These are phyloP conservation scores for Masnerella sp. DNA, from an alignment of 2,888 invertebrate species.

Conservation along the genomic window DNA sequence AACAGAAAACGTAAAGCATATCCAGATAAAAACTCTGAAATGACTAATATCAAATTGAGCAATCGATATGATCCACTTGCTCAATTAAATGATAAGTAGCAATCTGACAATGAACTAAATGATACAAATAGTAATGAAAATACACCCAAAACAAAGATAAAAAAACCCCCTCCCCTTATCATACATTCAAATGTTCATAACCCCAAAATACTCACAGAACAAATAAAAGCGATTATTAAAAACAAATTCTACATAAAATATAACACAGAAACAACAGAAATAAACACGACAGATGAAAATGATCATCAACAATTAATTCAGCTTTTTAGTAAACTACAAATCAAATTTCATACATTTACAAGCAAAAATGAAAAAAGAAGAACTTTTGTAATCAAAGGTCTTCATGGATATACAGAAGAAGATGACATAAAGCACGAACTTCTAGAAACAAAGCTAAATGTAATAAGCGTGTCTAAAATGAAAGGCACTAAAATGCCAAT, in stretches of 20 bases:
- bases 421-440: constrained; percentile 44
- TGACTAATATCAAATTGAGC: too few relatives aligned
- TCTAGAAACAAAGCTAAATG: constrained; percentile 3
- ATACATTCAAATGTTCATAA: neutral
- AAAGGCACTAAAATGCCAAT: constrained; percentile 55
- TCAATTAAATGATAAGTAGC: neutral
- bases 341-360: constrained; percentile 44
- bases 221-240: neutral
- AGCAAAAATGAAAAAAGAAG: constrained; percentile 39
- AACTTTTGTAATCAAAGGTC: constrained; percentile 55
- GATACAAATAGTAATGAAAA: too few relatives aligned
- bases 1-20: too few relatives aligned
- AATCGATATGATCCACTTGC: too few relatives aligned
- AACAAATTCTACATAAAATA: neutral
- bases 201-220: neutral
- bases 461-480: constrained; percentile 53
- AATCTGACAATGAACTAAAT: neutral
- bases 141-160: too few relatives aligned
- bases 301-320: neutral
- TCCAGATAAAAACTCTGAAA: too few relatives aligned
- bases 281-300: neutral
- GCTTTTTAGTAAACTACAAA: constrained; percentile 1
- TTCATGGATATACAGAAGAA: constrained; percentile 38
- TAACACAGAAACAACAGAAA: neutral
- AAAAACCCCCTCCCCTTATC: neutral